Evolutionary conservation across 1,140 invertebrate genomes (phyloP), one percentile per base, ranked within the genome.

Genomic region (Papilio dardanus): DNA sequence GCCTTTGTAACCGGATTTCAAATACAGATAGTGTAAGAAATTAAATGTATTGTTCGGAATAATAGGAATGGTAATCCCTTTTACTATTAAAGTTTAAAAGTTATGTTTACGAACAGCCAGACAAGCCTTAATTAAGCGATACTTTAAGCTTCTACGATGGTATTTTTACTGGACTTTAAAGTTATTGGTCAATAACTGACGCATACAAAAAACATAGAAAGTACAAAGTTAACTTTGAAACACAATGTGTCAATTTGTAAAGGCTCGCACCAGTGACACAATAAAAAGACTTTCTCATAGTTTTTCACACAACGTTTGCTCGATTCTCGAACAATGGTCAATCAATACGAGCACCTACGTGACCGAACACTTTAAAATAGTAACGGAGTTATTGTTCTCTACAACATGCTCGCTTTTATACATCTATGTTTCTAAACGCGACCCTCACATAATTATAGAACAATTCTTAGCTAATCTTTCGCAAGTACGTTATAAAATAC

Each of bases 331-430:
- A 71, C 69, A 71, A 71, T 50, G 69, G 69, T 50, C 69, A 46
- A 71, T 71, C 71, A 77, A 69, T 37, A 40, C 37, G 28, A 74
- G 40, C 19, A 21, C 16, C 69, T 74, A 79, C 78, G 75, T 79
- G 78, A 79, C 75, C 62, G 54, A 79, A 76, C 73, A 74, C 50
- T 73, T 73, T 31, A 73, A 75, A 79, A 73, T 75, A 73, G 73
- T 76, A 77, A 77, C 73, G 50, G 73, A 75, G 76, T 76, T 74
- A 74, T 75, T 77, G 50, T 79, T 79, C 28, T 1, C 10, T 50
- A 46, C 40, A 50, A 50, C n/a, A 71, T 50, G 21, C 16, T 10
- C 40, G 7, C 5, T 35, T 40, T 69, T 3, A 19, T n/a, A 16
- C 62, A 30, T 8, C 24, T 31, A 66, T 66, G 65, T 33, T 5